Percentiles rank a stretch among this genome's conserved stretches.
These are phyloP conservation scores for Leptinotarsa tumamoca DNA, from an alignment of 2,888 invertebrate genomes.

Conservation along the genomic window DNA sequence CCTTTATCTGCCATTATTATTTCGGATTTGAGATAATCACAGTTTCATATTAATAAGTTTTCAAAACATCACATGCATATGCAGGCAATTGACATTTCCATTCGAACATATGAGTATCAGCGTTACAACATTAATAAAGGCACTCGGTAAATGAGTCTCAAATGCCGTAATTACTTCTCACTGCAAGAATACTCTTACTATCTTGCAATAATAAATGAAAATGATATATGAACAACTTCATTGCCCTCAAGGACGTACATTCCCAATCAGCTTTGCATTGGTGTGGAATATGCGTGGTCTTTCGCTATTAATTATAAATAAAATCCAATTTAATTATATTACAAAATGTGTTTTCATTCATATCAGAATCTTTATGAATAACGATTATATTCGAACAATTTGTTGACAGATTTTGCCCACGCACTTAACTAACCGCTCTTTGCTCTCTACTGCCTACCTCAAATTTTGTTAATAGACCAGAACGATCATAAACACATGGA, in stretches of 20 bases:
- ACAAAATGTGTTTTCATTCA: conserved; percentile 32
- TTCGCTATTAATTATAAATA: conserved; percentile 37
- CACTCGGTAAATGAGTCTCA: conserved; percentile 18
- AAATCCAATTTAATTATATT: conserved; percentile 41
- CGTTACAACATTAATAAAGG: conserved; percentile 18
- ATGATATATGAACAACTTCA: conserved; percentile 37
- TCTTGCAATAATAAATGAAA: conserved; percentile 38
- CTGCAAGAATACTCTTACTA: conserved; percentile 37
- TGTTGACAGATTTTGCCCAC: conserved; percentile 40
- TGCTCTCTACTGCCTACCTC: conserved; percentile 39
- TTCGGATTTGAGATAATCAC: not conserved
- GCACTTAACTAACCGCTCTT: conserved; percentile 28
- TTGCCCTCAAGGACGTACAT: conserved; percentile 38
- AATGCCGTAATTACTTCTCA: conserved; percentile 38
- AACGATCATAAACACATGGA: conserved; percentile 5
- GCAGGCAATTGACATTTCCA: conserved; percentile 17
- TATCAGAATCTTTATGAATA: conserved; percentile 29
- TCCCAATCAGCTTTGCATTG: conserved; percentile 25
- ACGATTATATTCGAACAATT: conserved; percentile 39
- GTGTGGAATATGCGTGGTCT: conserved; percentile 42
- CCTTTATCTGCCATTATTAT: not conserved
- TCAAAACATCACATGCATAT: conserved; percentile 11
- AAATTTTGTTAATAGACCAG: conserved; percentile 37
- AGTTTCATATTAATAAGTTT: not conserved
- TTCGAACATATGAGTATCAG: conserved; percentile 10